A percentile compares a stretch with the other conserved stretches of the same genome.
These are phyloP conservation scores for Muscidifurax raptorellus DNA, from an alignment of 1,140 invertebrate species.

Conservation along the genomic window DNA sequence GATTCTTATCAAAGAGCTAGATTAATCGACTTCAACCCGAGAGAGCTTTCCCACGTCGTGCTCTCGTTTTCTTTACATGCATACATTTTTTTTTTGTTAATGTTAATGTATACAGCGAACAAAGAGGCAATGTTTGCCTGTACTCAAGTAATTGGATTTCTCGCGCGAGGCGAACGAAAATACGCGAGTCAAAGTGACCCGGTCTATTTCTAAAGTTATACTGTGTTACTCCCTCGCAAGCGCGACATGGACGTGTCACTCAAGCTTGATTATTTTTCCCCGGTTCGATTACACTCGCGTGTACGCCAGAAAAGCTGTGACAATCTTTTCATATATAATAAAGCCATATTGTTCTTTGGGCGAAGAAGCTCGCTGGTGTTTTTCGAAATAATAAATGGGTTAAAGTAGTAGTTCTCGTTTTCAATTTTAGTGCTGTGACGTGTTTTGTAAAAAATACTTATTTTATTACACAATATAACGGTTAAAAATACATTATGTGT, in stretches of 20 bases:
- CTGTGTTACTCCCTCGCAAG: slow-evolving; percentile 37
- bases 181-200: slow-evolving; percentile 58
- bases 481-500: not conserved
- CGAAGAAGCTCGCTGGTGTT: not conserved
- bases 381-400: not conserved
- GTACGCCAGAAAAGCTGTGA: slow-evolving; percentile 1
- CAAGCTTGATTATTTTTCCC: slow-evolving; percentile 48
- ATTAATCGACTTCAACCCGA: no score
- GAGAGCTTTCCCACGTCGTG: not conserved
- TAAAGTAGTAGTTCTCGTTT: not conserved
- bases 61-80: not conserved
- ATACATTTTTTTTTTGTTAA: not conserved
- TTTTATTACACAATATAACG: not conserved
- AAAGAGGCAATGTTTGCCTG: not conserved
- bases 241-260: slow-evolving; percentile 33
- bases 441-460: not conserved
- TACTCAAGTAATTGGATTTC: not conserved
- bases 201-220: slow-evolving; percentile 66
- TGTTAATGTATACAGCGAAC: not conserved
- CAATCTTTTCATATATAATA: slow-evolving; percentile 34
- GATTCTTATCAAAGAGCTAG: no score
- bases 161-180: slow-evolving; percentile 53
- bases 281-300: slow-evolving; percentile 46
- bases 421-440: not conserved
- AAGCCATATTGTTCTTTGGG: not conserved